A percentile compares a stretch with the other conserved stretches of the same genome.
Evolutionary conservation across 2,888 invertebrate genomes (phyloP).

Genomic region (Galerucella calmariensis): DNA sequence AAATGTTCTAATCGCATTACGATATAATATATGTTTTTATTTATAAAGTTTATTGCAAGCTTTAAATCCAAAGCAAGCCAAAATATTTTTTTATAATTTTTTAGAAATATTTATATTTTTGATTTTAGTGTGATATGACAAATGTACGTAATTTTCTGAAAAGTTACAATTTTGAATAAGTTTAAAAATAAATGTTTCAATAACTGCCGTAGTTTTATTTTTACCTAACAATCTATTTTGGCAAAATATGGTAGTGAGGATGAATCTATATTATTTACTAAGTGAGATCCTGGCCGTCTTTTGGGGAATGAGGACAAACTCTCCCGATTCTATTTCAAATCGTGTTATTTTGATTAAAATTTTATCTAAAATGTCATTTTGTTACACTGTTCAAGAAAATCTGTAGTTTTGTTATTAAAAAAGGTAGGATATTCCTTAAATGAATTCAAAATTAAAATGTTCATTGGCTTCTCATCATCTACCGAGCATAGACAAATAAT

Average conservation of each 20-base stretch:
- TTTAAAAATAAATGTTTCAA: constrained; percentile 31
- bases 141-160: constrained; percentile 21
- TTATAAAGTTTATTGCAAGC: constrained; percentile 32
- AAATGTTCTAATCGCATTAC: constrained; percentile 20
- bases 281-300: too few species aligned
- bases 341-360: too few species aligned
- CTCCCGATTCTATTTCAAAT: too few species aligned
- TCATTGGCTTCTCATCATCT: too few species aligned
- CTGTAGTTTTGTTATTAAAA: too few species aligned
- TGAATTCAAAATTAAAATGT: too few species aligned
- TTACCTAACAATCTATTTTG: background rate
- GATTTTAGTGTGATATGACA: constrained; percentile 29
- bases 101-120: constrained; percentile 41
- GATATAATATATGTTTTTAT: constrained; percentile 27
- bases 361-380: too few species aligned
- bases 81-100: constrained; percentile 44
- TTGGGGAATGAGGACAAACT: too few species aligned
- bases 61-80: constrained; percentile 41
- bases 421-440: too few species aligned
- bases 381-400: too few species aligned
- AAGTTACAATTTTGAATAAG: constrained; percentile 23
- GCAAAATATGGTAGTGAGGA: background rate
- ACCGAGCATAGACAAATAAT: too few species aligned
- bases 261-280: too few species aligned
- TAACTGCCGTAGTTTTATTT: constrained; percentile 6